Conservation (phyloP, 53 echinoderm and acorn worm species). For the Actinopyga echinites region DNA sequence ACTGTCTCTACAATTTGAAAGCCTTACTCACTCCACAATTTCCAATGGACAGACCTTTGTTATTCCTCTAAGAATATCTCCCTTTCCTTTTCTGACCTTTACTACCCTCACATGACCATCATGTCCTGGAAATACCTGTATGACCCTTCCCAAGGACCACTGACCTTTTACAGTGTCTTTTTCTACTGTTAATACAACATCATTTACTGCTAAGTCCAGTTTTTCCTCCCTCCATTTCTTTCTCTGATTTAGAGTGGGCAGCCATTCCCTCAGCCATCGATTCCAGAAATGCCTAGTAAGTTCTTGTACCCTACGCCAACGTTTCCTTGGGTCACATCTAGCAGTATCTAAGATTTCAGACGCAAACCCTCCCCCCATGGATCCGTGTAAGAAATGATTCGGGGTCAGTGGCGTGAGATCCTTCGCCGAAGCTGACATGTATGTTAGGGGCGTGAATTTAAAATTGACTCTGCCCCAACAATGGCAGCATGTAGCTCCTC, state of each 20-base stretch:
- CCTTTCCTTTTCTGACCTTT: constrained; percentile 17
- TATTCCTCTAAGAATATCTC: constrained; percentile 21
- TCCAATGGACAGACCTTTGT: not conserved
- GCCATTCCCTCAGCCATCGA: constrained; percentile 25
- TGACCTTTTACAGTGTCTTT: not conserved
- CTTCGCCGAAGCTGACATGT: constrained; percentile 9
- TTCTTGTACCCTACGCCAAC: constrained; percentile 40
- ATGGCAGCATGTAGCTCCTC: constrained; percentile 37
- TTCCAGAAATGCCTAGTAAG: constrained; percentile 24
- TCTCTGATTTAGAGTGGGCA: not conserved
- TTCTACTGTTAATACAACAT: constrained; percentile 10
- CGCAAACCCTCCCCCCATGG: not conserved
- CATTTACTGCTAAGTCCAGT: not conserved
- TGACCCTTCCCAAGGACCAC: constrained; percentile 20
- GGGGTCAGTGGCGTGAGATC: constrained; percentile 20
- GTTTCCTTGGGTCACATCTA: not conserved
- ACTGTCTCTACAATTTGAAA: too few relatives aligned
- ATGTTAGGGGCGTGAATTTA: constrained; percentile 34
- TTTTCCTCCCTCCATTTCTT: constrained; percentile 28
- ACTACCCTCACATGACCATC: constrained; percentile 44
- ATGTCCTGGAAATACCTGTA: not conserved
- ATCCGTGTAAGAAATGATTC: not conserved
- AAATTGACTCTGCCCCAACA: constrained; percentile 22
- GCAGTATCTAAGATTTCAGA: constrained; percentile 8
- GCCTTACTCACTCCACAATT: not conserved